These are phyloP conservation scores for Agriopis aurantiaria DNA, from an alignment of 2,888 invertebrate species.

Conservation along the genomic window DNA sequence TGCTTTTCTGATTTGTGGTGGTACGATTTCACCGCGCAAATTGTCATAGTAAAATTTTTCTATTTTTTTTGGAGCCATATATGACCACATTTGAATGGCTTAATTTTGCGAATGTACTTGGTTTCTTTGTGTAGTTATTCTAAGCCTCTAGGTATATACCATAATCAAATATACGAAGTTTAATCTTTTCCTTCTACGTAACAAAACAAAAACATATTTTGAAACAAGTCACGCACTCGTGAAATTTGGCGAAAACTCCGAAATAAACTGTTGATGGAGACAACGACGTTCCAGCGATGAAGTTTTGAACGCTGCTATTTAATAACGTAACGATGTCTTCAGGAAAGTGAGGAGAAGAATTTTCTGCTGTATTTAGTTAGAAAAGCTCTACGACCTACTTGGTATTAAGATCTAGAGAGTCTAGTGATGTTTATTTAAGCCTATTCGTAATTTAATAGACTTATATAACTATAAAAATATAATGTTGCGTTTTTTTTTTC, in stretches of 20 bases:
- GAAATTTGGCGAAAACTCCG: constrained; percentile 59
- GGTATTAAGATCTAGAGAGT: background rate
- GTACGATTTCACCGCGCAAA: too few relatives aligned
- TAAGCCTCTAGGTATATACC: background rate
- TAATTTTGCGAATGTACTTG: too few relatives aligned
- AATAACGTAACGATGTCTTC: constrained; percentile 22
- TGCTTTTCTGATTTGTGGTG: too few relatives aligned
- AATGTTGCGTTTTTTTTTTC: too few relatives aligned
- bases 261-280: constrained; percentile 59
- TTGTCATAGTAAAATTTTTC: too few relatives aligned
- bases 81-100: too few relatives aligned
- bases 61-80: too few relatives aligned
- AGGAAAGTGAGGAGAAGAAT: constrained; percentile 10
- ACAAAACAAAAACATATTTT: constrained; percentile 46
- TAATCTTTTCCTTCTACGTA: constrained; percentile 31
- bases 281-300: constrained; percentile 39
- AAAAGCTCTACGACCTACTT: background rate
- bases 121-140: too few relatives aligned
- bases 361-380: constrained; percentile 1
- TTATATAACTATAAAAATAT: too few relatives aligned
- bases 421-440: too few relatives aligned
- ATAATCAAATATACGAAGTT: constrained; percentile 36
- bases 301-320: constrained; percentile 45
- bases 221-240: constrained; percentile 53
- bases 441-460: too few relatives aligned